Conservation (phyloP, 2,113 vertebrate genomes). For the Probosciger aterrimus region DNA sequence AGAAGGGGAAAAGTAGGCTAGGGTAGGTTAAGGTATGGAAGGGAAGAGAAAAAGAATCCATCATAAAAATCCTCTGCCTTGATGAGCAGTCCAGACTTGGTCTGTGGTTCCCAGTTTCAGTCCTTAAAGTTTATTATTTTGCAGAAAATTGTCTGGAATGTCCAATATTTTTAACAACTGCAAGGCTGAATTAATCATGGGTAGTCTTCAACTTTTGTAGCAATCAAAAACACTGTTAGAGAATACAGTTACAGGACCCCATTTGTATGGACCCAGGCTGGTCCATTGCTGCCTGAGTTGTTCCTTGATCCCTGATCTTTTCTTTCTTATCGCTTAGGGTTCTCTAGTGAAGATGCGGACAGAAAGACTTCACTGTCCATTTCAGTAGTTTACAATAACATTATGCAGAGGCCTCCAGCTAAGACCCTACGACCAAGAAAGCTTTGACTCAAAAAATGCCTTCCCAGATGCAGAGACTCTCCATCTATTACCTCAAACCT, state of each 20-base stretch:
- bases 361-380: not conserved
- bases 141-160: not conserved
- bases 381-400: not conserved
- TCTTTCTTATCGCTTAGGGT: not conserved
- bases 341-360: not conserved
- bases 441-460: not conserved
- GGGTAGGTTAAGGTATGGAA: not conserved
- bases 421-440: not conserved
- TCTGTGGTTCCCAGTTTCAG: not conserved
- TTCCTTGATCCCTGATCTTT: not conserved
- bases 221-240: not conserved
- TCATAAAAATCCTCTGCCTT: not conserved
- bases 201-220: not conserved
- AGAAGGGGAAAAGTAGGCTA: too few relatives aligned
- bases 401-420: not conserved
- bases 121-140: not conserved
- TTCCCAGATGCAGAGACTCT: not conserved
- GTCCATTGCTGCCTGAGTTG: not conserved
- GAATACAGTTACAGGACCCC: accelerated
- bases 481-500: not conserved
- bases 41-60: not conserved
- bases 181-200: not conserved
- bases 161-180: not conserved
- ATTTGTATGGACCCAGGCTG: not conserved
- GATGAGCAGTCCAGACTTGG: not conserved